Percentiles rank a stretch among this genome's conserved stretches.
phyloP scores from a whole-genome alignment of 2,113 vertebrate species.

The Ia io region DNA sequence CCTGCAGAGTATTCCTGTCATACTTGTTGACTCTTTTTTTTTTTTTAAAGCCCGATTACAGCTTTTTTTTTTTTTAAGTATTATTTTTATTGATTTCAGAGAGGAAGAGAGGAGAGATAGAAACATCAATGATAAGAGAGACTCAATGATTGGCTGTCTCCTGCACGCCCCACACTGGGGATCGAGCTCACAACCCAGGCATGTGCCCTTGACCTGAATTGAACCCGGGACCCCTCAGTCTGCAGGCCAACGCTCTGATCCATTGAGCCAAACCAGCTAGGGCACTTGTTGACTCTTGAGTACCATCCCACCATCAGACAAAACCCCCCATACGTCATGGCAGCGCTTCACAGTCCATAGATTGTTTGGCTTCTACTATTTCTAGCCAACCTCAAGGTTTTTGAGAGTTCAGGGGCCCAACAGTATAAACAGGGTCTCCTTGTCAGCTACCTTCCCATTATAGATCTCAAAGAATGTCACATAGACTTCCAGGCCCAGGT shows the following conservation, averaged over 20 bases:
- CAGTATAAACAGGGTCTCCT: background rate
- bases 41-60: too few relatives aligned
- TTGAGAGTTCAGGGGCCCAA: background rate
- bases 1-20: background rate
- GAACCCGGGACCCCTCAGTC: too few relatives aligned
- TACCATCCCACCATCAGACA: background rate
- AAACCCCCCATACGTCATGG: background rate
- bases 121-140: too few relatives aligned
- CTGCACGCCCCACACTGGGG: too few relatives aligned
- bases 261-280: too few relatives aligned
- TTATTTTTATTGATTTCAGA: too few relatives aligned
- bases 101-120: too few relatives aligned
- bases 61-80: too few relatives aligned
- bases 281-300: background rate
- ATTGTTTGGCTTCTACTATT: background rate
- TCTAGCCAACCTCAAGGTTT: background rate
- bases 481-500: constrained; percentile 86
- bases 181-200: too few relatives aligned
- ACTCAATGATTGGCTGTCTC: too few relatives aligned
- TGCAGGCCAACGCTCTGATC: too few relatives aligned
- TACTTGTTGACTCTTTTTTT: background rate
- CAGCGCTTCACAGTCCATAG: background rate
- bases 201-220: too few relatives aligned
- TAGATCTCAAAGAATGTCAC: constrained; percentile 99
- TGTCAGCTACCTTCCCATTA: constrained; percentile 91